Conservation (phyloP, 2,888 invertebrate species). For the Tachystola acroxantha region DNA sequence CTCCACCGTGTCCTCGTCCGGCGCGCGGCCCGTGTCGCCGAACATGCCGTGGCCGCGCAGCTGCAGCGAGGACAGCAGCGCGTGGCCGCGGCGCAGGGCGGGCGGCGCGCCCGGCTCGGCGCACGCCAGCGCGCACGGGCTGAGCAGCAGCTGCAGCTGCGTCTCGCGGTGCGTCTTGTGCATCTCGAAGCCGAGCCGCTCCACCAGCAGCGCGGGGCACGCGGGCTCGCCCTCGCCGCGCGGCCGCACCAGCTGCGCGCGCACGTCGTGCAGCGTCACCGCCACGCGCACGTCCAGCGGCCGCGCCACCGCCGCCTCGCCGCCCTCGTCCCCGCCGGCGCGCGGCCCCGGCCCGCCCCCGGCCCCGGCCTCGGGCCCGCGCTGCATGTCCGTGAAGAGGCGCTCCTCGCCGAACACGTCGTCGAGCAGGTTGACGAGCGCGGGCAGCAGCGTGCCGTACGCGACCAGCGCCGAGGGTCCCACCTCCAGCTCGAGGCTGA, state of each 20-base stretch:
- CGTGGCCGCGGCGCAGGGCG: slow-evolving; percentile 87
- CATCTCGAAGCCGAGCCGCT: slow-evolving; percentile 98
- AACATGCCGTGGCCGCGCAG: slow-evolving; percentile 98
- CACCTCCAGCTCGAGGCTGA: slow-evolving; percentile 95
- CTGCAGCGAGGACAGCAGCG: slow-evolving; percentile 91
- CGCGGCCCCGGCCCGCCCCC: slow-evolving; percentile 67
- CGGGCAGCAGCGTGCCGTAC: slow-evolving; percentile 94
- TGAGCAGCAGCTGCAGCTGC: slow-evolving; percentile 91
- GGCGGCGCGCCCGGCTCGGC: too few species aligned
- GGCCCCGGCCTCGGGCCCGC: slow-evolving; percentile 68
- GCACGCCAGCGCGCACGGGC: slow-evolving; percentile 91
- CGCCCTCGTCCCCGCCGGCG: slow-evolving; percentile 81
- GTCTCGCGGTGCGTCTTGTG: slow-evolving; percentile 96
- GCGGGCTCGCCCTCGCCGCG: slow-evolving; percentile 94
- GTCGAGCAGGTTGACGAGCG: slow-evolving; percentile 94
- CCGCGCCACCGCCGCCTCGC: slow-evolving; percentile 89
- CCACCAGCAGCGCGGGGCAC: slow-evolving; percentile 92
- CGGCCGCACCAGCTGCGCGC: slow-evolving; percentile 95
- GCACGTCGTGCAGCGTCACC: slow-evolving; percentile 96
- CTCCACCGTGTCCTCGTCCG: slow-evolving; percentile 97
- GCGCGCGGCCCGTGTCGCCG: slow-evolving; percentile 91
- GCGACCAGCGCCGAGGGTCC: slow-evolving; percentile 94
- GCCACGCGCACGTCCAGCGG: slow-evolving; percentile 95
- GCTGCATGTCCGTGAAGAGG: slow-evolving; percentile 94
- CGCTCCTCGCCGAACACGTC: slow-evolving; percentile 99